These are phyloP conservation scores for Pogonognathellus flavescens DNA, from an alignment of 1,140 invertebrate species.

Conservation along the genomic window DNA sequence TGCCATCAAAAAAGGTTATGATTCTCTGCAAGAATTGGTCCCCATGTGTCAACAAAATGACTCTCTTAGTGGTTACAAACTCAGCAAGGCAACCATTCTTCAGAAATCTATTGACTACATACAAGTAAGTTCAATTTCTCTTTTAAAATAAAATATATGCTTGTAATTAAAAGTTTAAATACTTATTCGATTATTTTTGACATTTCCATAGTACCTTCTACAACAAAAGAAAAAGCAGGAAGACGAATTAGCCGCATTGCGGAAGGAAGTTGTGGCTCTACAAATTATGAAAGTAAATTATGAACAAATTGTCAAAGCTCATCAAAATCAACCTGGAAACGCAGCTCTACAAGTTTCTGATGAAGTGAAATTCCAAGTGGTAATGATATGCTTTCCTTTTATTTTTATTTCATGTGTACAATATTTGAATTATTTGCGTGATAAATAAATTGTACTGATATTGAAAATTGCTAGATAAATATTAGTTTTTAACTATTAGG, in stretches of 20 bases:
- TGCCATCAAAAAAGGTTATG: constrained; percentile 96
- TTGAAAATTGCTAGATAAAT: no score
- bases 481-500: constrained; percentile 20
- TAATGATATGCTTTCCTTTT: no score
- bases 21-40: constrained; percentile 90
- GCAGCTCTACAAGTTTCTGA: constrained; percentile 90
- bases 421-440: constrained; percentile 6
- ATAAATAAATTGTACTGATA: no score
- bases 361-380: constrained; percentile 96
- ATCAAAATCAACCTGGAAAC: constrained; percentile 91
- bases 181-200: not conserved
- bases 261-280: constrained; percentile 94
- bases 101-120: constrained; percentile 94
- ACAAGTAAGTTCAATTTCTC: constrained; percentile 69
- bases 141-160: not conserved
- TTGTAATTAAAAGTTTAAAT: not conserved
- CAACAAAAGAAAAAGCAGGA: constrained; percentile 95
- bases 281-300: constrained; percentile 95
- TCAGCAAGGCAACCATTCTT: constrained; percentile 95
- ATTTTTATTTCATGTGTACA: no score
- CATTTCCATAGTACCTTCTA: constrained; percentile 82
- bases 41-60: constrained; percentile 90
- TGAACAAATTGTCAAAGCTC: constrained; percentile 95
- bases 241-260: constrained; percentile 89
- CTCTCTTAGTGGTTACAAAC: constrained; percentile 88